Conservation (phyloP, 2,888 invertebrate genomes). For the Rugalucina vietnamica region DNA sequence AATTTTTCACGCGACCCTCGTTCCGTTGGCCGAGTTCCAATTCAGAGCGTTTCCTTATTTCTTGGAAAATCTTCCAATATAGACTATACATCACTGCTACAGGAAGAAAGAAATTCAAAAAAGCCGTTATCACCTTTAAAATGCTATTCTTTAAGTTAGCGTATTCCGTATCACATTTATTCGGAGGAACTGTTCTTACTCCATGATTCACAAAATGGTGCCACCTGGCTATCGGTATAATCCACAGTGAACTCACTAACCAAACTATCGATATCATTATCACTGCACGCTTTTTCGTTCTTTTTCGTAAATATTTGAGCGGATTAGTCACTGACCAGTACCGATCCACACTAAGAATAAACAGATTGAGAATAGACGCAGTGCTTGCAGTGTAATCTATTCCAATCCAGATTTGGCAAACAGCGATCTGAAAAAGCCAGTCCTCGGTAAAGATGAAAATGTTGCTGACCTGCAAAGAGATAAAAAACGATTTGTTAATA, state of each 20-base stretch:
- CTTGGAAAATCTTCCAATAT: conserved; percentile 85
- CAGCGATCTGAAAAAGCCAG: conserved; percentile 85
- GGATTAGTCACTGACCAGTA: conserved; percentile 86
- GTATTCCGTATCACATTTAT: conserved; percentile 85
- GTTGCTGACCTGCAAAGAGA: conserved; percentile 86
- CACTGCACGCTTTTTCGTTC: conserved; percentile 85
- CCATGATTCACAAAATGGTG: conserved; percentile 83
- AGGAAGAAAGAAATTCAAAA: conserved; percentile 86
- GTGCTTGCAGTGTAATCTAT: conserved; percentile 87
- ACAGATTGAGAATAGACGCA: conserved; percentile 87
- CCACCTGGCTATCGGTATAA: conserved; percentile 85
- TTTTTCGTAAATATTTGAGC: conserved; percentile 84
- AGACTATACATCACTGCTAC: conserved; percentile 85
- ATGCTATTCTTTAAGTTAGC: conserved; percentile 84
- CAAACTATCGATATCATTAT: conserved; percentile 85
- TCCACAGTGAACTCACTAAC: conserved; percentile 85
- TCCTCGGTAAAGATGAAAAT: conserved; percentile 84
- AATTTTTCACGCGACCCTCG: conserved; percentile 46
- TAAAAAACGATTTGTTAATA: conserved; percentile 71
- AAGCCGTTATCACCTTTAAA: conserved; percentile 85
- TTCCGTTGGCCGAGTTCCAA: conserved; percentile 81
- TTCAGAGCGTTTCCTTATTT: conserved; percentile 84
- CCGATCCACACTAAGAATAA: conserved; percentile 84
- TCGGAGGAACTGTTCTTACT: conserved; percentile 74
- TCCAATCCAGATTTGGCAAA: conserved; percentile 87